These are phyloP conservation scores for Catocala fraxini DNA, from an alignment of 2,888 invertebrate genomes.

Conservation along the genomic window DNA sequence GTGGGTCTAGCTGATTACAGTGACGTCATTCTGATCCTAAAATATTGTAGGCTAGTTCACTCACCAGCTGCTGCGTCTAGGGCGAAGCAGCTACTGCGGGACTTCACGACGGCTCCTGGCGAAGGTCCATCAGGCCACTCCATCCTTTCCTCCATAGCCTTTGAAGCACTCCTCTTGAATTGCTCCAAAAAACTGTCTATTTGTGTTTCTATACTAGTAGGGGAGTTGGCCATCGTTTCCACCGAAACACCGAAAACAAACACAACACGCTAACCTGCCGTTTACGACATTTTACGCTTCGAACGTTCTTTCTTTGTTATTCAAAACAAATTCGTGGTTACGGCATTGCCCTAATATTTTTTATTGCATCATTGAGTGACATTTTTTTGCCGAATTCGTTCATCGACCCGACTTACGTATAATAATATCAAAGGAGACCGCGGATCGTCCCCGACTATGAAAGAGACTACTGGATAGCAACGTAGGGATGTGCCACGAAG, in stretches of 20 bases:
- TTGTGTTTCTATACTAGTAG: slow-evolving; percentile 93
- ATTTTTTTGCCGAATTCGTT: slow-evolving; percentile 66
- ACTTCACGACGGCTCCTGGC: slow-evolving; percentile 80
- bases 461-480: slow-evolving; percentile 69
- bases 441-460: slow-evolving; percentile 70
- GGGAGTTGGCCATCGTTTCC: slow-evolving; percentile 89
- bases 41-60: slow-evolving; percentile 39
- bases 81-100: slow-evolving; percentile 84
- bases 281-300: slow-evolving; percentile 67
- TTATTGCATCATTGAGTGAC: slow-evolving; percentile 63
- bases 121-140: slow-evolving; percentile 85
- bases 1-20: background rate
- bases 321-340: slow-evolving; percentile 43
- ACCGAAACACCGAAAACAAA: slow-evolving; percentile 85
- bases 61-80: slow-evolving; percentile 79
- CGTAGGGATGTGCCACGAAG: slow-evolving; percentile 32
- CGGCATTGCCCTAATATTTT: slow-evolving; percentile 47
- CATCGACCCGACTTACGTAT: slow-evolving; percentile 71
- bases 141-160: slow-evolving; percentile 90
- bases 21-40: slow-evolving; percentile 19
- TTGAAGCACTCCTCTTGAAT: slow-evolving; percentile 93
- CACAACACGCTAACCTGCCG: slow-evolving; percentile 70
- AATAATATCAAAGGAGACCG: slow-evolving; percentile 74
- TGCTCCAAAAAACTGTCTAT: slow-evolving; percentile 95
- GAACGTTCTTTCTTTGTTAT: slow-evolving; percentile 52